Evolutionary conservation across 1,140 invertebrate species (phyloP).

Genomic region (Dufourea novaeangliae): DNA sequence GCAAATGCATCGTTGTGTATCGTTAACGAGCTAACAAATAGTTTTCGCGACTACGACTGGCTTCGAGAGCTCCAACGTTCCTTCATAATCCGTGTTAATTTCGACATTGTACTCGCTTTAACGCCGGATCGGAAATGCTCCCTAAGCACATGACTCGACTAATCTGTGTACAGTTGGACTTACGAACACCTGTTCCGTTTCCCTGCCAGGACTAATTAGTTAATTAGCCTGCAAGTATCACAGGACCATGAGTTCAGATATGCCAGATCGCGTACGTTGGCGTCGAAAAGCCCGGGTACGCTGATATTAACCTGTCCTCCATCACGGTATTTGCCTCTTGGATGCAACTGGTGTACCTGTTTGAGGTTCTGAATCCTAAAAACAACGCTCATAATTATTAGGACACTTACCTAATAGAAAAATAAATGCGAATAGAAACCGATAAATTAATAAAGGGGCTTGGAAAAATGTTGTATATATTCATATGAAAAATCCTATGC

Average conservation of each 20-base stretch:
- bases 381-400: no score
- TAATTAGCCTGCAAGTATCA: constrained; percentile 62
- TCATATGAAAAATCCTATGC: no score
- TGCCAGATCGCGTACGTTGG: not conserved
- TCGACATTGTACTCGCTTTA: constrained; percentile 67
- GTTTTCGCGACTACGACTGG: constrained; percentile 47
- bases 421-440: no score
- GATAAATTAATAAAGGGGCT: no score
- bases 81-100: constrained; percentile 67
- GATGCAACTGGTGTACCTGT: not conserved
- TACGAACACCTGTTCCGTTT: constrained; percentile 71
- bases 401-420: no score
- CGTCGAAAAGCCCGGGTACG: not conserved
- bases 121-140: constrained; percentile 65
- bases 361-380: no score
- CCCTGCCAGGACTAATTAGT: constrained; percentile 68
- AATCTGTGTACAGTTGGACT: constrained; percentile 69
- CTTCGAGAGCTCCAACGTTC: constrained; percentile 36
- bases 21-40: constrained; percentile 49
- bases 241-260: not conserved
- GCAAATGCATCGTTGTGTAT: constrained; percentile 1
- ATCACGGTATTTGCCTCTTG: no score
- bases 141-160: constrained; percentile 60
- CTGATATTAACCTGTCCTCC: not conserved
- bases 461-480: no score